These are phyloP conservation scores for Platycercus adscitus DNA, from an alignment of 2,113 vertebrate species.

Conservation along the genomic window DNA sequence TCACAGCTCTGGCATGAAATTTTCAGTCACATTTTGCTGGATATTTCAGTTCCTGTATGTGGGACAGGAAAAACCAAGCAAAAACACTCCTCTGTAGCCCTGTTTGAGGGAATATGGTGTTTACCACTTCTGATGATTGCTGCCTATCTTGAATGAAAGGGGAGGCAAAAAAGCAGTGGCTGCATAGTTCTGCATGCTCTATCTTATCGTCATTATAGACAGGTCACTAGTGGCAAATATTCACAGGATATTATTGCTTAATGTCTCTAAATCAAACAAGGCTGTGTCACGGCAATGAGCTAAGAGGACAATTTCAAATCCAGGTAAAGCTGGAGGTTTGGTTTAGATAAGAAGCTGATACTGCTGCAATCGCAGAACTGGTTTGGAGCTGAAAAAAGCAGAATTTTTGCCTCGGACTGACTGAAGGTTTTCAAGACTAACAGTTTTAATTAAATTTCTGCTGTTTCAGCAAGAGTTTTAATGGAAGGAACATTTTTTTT, in stretches of 20 bases:
- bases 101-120: rapidly evolving
- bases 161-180: neutral
- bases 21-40: neutral
- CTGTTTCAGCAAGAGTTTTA: neutral
- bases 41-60: neutral
- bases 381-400: neutral
- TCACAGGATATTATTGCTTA: neutral
- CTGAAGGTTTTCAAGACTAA: neutral
- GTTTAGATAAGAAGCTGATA: neutral
- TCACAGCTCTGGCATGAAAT: neutral
- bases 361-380: neutral
- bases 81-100: neutral
- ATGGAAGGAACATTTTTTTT: neutral
- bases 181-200: neutral
- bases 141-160: neutral
- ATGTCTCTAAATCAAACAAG: neutral
- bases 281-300: neutral
- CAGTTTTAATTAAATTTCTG: neutral
- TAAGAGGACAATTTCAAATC: neutral
- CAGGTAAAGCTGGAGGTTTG: neutral
- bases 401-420: neutral
- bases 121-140: neutral
- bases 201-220: neutral
- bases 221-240: neutral
- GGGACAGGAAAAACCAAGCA: neutral